Base-by-base conservation (phyloP, 2,797 vertebrate genomes). In the Pangasius djambal region DNA sequence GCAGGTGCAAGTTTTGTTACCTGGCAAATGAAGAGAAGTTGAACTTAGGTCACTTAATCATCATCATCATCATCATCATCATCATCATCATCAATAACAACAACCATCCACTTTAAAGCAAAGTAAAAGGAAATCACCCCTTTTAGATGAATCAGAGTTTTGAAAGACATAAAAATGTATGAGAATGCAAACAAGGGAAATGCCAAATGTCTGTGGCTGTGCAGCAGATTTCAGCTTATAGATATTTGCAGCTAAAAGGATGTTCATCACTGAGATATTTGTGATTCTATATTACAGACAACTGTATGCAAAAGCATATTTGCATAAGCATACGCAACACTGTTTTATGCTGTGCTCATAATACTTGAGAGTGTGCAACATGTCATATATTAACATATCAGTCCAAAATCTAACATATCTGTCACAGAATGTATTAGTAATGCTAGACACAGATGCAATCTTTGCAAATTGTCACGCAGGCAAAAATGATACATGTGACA, bases 1-100 rank as follows among this genome's bases (percentile, higher is more conserved):
- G n/a, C n/a, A 81, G 57, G 88, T 74, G 61, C 67, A 50, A 59
- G 82, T 86, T 85, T 77, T 78, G 10, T 25, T 85, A 69, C 48
- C 83, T 85, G 44, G 44, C 44, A 70, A 34, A 85, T 52, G 16
- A 84, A 31, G 61, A 67, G 44, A 84, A 84, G n/a, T 69, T 69
- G 81, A 69, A 69, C 44, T 34, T 83, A 9, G 22, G 37, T 65
- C 1, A 20, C 79, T n/a, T 48, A 7, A 15, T 83, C 59, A 83
- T 37, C 28, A 59, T 59, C 57, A 63, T 28, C 37, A 15, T 83
- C 81, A 83, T 37, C 28, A 59, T 37, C 57, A 61, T 28, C 31
- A 16, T 83, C 81, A 83, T 37, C 28, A 59, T 59, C 57, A 63
- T 28, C 40, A 44, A 5, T 15, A 59, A 7, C 59, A 63, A 18